Base-by-base conservation (phyloP, 2,797 vertebrate genomes). In the Diceros bicornis region DNA sequence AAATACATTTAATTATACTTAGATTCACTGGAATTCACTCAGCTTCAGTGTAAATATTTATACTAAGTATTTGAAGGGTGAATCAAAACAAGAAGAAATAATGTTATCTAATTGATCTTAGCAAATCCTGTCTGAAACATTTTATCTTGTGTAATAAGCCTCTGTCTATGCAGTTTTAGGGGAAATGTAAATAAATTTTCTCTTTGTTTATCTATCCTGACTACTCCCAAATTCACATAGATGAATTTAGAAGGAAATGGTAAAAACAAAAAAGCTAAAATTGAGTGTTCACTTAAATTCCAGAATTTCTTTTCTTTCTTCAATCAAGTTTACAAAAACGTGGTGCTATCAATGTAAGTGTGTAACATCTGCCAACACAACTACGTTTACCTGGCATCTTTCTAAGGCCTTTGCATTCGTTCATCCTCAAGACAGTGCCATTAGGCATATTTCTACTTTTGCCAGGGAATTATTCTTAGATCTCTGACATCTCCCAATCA, bases 401-500 rank as follows among this genome's bases (percentile, higher is more conserved):
- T 87, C n/a, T 69, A 84, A 44, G 14, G n/a, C 2, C 21, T 95
- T 95, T 34, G 34, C 66, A 57, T 71, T 62, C 62, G 10, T 82
- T 97, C 25, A 81, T 44, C 6, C 17, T 81, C 23, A 64, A 61
- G 25, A 68, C 64, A 91, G 27, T 69, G 23, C 8, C 61, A 50
- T 68, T 55, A 47, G 13, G 23, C 21, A 81, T 84, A 34, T 71
- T 93, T 86, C 74, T 52, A 64, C 44, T 2, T 95, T 87, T 81
- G 50, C 16, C n/a, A 92, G 27, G 37, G 37, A 85, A 89, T 79
- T 81, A 93, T 83, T 92, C 69, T 72, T 92, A 94, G 27, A 57
- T 89, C n/a, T 89, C 81, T 93, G 64, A 81, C 27, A 86, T 95
- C 69, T 62, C 59, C 34, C 62, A 69, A 83, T 85, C 50, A 94